Evolutionary conservation across 2,888 invertebrate genomes (phyloP).

Genomic region (Drosophila trichaetosa): DNA sequence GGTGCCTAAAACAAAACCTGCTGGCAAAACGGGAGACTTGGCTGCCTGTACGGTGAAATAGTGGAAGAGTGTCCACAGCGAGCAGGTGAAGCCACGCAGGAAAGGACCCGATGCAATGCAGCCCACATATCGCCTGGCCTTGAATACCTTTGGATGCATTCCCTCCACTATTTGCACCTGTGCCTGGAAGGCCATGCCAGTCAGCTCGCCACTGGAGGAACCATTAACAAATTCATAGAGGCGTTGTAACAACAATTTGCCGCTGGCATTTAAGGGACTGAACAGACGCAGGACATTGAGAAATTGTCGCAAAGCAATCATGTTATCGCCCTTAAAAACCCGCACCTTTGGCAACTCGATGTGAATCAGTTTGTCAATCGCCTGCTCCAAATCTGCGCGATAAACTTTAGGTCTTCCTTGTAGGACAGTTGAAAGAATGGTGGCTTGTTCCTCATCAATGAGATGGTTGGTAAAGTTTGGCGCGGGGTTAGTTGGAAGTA

Average conservation of each 20-base stretch:
- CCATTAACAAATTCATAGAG: constrained; percentile 24
- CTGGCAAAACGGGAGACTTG: constrained; percentile 8
- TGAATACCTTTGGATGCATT: constrained; percentile 45
- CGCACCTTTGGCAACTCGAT: constrained; percentile 58
- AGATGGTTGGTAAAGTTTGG: constrained; percentile 1
- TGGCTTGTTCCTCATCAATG: constrained; percentile 39
- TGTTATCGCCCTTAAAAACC: constrained; percentile 18
- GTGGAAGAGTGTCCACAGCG: constrained; percentile 97
- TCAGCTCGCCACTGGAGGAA: constrained; percentile 12
- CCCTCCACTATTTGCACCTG: constrained; percentile 31
- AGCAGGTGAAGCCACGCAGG: constrained; percentile 95
- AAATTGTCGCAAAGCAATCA: constrained; percentile 38
- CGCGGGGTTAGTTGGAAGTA: not conserved
- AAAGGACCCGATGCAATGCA: constrained; percentile 91
- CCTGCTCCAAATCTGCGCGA: constrained; percentile 88
- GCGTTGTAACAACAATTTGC: constrained; percentile 29
- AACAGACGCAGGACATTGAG: constrained; percentile 28
- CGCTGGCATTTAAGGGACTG: constrained; percentile 51
- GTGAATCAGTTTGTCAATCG: constrained; percentile 88
- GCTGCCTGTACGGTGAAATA: constrained; percentile 91
- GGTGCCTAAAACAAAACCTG: constrained; percentile 37
- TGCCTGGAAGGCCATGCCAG: constrained; percentile 44
- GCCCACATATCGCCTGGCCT: constrained; percentile 91
- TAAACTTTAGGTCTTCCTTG: constrained; percentile 27
- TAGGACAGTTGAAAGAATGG: constrained; percentile 46